Conservation (phyloP, 2,113 vertebrate genomes). For the Pangasianodon hypophthalmus region DNA sequence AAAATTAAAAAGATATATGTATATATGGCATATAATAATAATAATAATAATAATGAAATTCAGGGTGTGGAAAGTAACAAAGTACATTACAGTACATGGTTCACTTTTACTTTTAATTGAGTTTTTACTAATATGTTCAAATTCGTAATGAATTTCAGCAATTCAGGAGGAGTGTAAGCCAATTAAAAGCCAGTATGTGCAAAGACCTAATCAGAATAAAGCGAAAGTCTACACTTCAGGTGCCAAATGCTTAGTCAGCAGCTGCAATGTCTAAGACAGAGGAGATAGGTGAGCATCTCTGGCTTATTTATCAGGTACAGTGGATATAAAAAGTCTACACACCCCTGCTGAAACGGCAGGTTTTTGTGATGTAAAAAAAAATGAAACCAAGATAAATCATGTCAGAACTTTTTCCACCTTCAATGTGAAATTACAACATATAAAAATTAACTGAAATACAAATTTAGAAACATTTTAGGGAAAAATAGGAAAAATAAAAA, state of each 20-base stretch:
- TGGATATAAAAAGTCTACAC: too few species aligned
- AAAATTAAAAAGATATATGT: neutral
- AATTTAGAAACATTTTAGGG: too few species aligned
- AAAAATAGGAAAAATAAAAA: too few species aligned
- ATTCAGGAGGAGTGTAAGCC: neutral
- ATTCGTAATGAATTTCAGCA: neutral
- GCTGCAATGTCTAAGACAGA: neutral
- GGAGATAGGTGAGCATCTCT: neutral
- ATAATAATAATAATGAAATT: too few species aligned
- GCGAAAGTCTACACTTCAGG: neutral
- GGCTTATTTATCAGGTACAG: neutral
- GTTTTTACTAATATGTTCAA: neutral
- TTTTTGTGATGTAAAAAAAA: too few species aligned
- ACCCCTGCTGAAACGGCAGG: too few species aligned
- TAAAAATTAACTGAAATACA: too few species aligned
- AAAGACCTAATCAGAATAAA: neutral
- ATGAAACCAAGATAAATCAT: too few species aligned
- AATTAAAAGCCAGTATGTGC: neutral
- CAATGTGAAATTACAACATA: too few species aligned
- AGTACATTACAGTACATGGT: neutral
- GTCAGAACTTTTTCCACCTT: too few species aligned
- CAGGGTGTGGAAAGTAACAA: too few species aligned
- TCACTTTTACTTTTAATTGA: neutral
- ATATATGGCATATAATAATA: too few species aligned
- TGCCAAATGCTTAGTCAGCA: neutral